These are phyloP conservation scores for Pammene fasciana DNA, from an alignment of 2,888 invertebrate genomes.

Conservation along the genomic window DNA sequence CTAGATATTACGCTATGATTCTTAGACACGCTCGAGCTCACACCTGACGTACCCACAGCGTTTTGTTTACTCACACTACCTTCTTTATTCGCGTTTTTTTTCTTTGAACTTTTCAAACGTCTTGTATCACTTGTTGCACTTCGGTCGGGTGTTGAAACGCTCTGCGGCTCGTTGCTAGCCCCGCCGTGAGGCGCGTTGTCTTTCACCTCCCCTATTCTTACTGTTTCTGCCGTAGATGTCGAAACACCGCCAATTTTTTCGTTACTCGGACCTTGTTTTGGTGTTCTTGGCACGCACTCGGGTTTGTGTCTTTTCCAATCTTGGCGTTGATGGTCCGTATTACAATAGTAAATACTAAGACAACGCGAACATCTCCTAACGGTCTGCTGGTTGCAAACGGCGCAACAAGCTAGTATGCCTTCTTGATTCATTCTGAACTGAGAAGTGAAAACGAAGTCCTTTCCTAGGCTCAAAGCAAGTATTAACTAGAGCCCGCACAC, in stretches of 20 bases:
- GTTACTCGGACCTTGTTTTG: slow-evolving; percentile 63
- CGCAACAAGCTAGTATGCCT: slow-evolving; percentile 79
- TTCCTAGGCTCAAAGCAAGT: no score
- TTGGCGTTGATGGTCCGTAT: slow-evolving; percentile 89
- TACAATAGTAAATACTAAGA: slow-evolving; percentile 89
- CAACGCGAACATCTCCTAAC: slow-evolving; percentile 90
- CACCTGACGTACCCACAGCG: slow-evolving; percentile 51
- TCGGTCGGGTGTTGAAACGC: slow-evolving; percentile 49
- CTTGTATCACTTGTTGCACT: slow-evolving; percentile 54
- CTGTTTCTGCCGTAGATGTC: slow-evolving; percentile 55
- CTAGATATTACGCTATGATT: slow-evolving; percentile 75
- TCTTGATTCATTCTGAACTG: slow-evolving; percentile 78
- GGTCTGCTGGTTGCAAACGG: slow-evolving; percentile 85
- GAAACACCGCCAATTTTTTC: slow-evolving; percentile 59
- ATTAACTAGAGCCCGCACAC: no score
- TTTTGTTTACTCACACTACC: slow-evolving; percentile 69
- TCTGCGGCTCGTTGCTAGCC: slow-evolving; percentile 49
- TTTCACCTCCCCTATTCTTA: slow-evolving; percentile 56
- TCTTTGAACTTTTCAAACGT: slow-evolving; percentile 62
- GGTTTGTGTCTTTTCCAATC: slow-evolving; percentile 91
- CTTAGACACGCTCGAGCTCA: slow-evolving; percentile 51
- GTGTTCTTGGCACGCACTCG: slow-evolving; percentile 80
- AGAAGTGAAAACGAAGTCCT: slow-evolving; percentile 38
- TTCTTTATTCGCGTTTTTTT: slow-evolving; percentile 62
- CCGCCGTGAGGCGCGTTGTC: slow-evolving; percentile 46